Conservation (phyloP, 2,888 invertebrate genomes). For the Amblyteles armatorius region DNA sequence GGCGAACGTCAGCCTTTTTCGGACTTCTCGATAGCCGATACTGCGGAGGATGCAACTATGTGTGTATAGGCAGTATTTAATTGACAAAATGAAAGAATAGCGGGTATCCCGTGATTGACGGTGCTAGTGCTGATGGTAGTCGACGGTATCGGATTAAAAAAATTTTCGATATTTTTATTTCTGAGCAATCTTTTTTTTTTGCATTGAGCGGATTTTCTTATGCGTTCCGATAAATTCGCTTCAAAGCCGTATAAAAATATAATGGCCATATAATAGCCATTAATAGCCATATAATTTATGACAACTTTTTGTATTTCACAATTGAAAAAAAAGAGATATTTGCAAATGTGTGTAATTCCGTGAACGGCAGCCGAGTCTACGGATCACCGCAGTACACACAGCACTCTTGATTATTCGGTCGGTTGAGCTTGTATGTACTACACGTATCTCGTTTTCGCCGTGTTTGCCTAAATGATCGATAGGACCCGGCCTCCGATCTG, state of each 20-base stretch:
- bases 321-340: neutral
- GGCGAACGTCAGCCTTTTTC: slow-evolving; percentile 57
- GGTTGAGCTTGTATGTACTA: slow-evolving; percentile 15
- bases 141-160: neutral
- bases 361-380: neutral
- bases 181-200: neutral
- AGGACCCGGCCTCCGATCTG: neutral
- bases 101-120: neutral
- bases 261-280: too few species aligned
- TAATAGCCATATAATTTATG: too few species aligned
- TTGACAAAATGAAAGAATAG: slow-evolving; percentile 31
- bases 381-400: neutral
- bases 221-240: too few species aligned
- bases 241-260: too few species aligned
- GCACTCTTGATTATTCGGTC: slow-evolving; percentile 30
- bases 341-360: neutral
- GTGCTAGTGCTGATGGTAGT: neutral
- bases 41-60: neutral
- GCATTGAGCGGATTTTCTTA: neutral
- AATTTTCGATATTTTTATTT: neutral
- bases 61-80: slow-evolving; percentile 19
- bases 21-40: slow-evolving; percentile 48
- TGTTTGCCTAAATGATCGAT: slow-evolving; percentile 35
- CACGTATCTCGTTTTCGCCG: slow-evolving; percentile 13
- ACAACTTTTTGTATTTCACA: too few species aligned